Evolutionary conservation across 2,797 vertebrate genomes (phyloP), one percentile per base, ranked within the genome.

Genomic region (Phrynocephalus forsythii): DNA sequence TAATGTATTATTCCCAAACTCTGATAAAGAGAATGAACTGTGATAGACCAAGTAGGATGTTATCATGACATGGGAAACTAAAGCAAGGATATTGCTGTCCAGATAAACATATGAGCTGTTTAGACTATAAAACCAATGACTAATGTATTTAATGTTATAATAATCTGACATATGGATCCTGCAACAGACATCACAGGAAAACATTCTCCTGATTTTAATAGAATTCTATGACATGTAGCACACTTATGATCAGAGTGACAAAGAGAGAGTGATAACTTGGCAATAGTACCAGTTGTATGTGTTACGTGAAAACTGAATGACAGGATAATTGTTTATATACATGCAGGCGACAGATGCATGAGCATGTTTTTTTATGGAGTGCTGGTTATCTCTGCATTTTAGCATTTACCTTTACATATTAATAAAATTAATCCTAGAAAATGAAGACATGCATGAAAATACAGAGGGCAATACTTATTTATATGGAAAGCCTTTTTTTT

Each of bases 401-500:
- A 90, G 87, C 90, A 90, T 92, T 94, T 94, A 88, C 81, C 79
- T 94, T 78, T 83, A 82, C 87, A 82, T 76, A 80, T 75, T 73
- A 66, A 92, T 63, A 16, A 63, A 48, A 52, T 71, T 92, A 92
- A 94, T 93, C 69, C 8, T 85, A 87, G 78, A 89, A 91, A 92
- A 90, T 90, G 91, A 91, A 94, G 95, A 89, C 90, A 89, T 90
- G 90, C 92, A 93, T 95, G 89, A 95, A 95, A 93, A 95, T 95
- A 94, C 92, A 91, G 91, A 89, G 89, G 91, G 82, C 92, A 96
- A 96, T 96, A 95, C 95, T 97, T 97, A 97, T 97, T 96, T 96
- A 96, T 97, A 96, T 95, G 96, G 96, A 97, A 97, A 97, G 95
- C 89, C 95, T 95, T 96, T 96, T 96, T 96, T 97, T 94, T 97